These are phyloP conservation scores for Lycodopsis pacificus DNA, from an alignment of 2,797 vertebrate species.

Conservation along the genomic window DNA sequence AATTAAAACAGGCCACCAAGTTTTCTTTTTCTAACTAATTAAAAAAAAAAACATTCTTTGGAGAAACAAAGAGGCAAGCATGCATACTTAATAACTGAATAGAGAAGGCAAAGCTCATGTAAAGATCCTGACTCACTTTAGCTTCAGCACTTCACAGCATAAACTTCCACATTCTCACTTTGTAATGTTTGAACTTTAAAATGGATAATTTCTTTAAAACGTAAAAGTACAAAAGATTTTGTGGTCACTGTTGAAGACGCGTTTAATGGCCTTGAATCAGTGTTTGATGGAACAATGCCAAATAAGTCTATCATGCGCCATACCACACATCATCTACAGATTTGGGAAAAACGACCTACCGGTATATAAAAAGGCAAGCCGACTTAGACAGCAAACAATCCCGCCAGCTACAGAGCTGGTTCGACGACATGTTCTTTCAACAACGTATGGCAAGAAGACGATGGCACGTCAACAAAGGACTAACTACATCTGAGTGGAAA, in stretches of 20 bases:
- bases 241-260: slow-evolving; percentile 31
- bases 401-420: slow-evolving; percentile 17
- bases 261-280: slow-evolving; percentile 26
- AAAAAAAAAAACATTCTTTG: slow-evolving; percentile 67
- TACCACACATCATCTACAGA: slow-evolving; percentile 14
- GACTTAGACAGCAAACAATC: slow-evolving; percentile 29
- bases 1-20: slow-evolving; percentile 24
- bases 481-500: slow-evolving; percentile 41
- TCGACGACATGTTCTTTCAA: slow-evolving; percentile 19
- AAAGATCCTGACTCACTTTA: slow-evolving; percentile 26
- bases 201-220: background rate
- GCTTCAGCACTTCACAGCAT: slow-evolving; percentile 50
- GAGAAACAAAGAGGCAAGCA: slow-evolving; percentile 72
- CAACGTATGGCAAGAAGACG: slow-evolving; percentile 40
- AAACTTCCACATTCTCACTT: slow-evolving; percentile 25
- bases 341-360: slow-evolving; percentile 33
- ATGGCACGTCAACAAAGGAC: slow-evolving; percentile 57
- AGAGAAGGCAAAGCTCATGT: slow-evolving; percentile 51
- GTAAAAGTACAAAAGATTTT: slow-evolving; percentile 9
- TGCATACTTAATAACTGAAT: slow-evolving; percentile 37
- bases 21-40: slow-evolving; percentile 12
- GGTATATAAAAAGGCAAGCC: slow-evolving; percentile 40
- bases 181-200: slow-evolving; percentile 15
- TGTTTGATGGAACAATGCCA: slow-evolving; percentile 30
- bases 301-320: slow-evolving; percentile 5